Evolutionary conservation across 2,113 vertebrate genomes (phyloP), one percentile per base, ranked within the genome.

Genomic region (Epinephelus moara): DNA sequence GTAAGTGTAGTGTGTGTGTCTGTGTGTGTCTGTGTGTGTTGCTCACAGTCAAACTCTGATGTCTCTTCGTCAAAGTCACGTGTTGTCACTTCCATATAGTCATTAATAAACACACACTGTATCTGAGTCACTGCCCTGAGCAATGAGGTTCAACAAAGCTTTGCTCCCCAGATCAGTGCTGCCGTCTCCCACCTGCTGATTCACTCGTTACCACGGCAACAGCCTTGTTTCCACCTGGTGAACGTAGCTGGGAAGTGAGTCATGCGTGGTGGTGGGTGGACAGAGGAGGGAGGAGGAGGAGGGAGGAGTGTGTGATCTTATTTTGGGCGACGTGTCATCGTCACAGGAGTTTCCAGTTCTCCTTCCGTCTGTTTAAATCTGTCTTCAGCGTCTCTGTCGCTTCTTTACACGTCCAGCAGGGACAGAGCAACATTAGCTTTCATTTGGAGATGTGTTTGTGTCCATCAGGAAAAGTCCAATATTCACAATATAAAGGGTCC

Each of bases 171-270:
- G 45, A 77, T 69, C 10, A 14, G 42, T n/a, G 53, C 75, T 68
- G 55, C 59, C 8, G 27, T 80, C 75, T 70, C 80, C 85, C 68
- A 71, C 78, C 80, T 86, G 75, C 87, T 82, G 80, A 83, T 81
- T 93, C 92, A 87, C 73, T 47, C 12, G 87, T 94, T 92, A 64
- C 95, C 87, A 89, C n/a, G 70, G 87, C 55, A 86, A 95, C 81
- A n/a, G 78, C 67, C 49, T 61, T 11, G 59, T 87, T 80, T 80
- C 27, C 17, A 60, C 82, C 85, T 71, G 55, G 33, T 75, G 57
- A 66, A 78, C 69, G 50, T 75, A 61, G 80, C 82, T 27, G 3
- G 77, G 80, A 77, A 81, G 77, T 94, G 94, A 94, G 86, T 95
- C 94, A 94, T 60, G 66, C 5, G 49, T 60, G 57, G 30, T 17